phyloP scores from a whole-genome alignment of 2,888 invertebrate species.

The Macroteleia sp. region DNA sequence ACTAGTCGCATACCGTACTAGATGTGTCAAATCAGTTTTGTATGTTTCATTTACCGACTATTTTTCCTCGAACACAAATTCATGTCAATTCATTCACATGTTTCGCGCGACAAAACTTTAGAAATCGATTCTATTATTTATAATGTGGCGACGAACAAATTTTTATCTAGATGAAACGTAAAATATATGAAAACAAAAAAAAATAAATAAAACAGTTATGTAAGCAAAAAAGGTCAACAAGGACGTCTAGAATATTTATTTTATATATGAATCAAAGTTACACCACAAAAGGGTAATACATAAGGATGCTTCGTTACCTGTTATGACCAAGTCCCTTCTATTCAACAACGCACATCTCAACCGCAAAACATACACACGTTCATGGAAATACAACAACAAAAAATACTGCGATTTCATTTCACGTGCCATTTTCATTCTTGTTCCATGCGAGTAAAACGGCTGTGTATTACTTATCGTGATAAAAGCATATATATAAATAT shows the following conservation, averaged over 20 bases:
- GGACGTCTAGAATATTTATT: conserved; percentile 44
- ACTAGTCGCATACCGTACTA: conserved; percentile 41
- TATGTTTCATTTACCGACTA: conserved; percentile 22
- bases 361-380: conserved; percentile 20
- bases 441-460: conserved; percentile 65
- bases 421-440: conserved; percentile 64
- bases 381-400: no score
- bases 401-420: conserved; percentile 60
- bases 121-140: conserved; percentile 13
- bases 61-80: conserved; percentile 21
- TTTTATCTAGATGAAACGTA: conserved; percentile 18
- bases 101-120: conserved; percentile 11
- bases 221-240: conserved; percentile 19
- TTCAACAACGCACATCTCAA: conserved; percentile 29
- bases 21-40: conserved; percentile 37
- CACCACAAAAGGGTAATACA: conserved; percentile 18
- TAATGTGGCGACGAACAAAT: conserved; percentile 5
- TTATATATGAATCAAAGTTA: conserved; percentile 11
- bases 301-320: conserved; percentile 41
- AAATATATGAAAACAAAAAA: not conserved
- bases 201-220: not conserved
- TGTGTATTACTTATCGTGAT: conserved; percentile 66
- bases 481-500: conserved; percentile 56
- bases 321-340: conserved; percentile 13
- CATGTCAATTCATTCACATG: conserved; percentile 22